A percentile compares a stretch with the other conserved stretches of the same genome.
phyloP scores from a whole-genome alignment of 2,113 vertebrate species.

The Pimephales promelas region DNA sequence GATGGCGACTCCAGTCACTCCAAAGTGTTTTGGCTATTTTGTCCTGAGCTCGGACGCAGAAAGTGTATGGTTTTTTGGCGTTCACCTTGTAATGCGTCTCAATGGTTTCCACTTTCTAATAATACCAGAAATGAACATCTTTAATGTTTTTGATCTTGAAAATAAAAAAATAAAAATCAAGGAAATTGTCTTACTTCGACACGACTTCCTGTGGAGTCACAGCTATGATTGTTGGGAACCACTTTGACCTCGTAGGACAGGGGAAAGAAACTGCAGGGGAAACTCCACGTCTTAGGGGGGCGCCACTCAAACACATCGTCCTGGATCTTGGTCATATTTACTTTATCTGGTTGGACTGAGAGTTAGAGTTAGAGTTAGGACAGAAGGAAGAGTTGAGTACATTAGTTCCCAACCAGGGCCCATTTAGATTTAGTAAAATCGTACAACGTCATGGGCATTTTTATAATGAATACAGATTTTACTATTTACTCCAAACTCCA shows the following conservation, averaged over 20 bases:
- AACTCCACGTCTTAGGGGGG: slow-evolving; percentile 70
- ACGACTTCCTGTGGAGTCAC: slow-evolving; percentile 52
- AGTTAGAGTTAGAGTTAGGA: not conserved
- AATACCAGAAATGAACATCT: not conserved
- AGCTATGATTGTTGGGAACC: slow-evolving; percentile 49
- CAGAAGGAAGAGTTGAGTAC: not conserved
- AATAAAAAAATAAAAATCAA: not conserved
- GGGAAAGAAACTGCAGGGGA: slow-evolving; percentile 65
- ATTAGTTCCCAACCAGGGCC: not conserved
- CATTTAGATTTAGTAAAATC: too few relatives aligned
- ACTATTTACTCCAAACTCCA: too few relatives aligned
- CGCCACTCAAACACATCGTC: slow-evolving; percentile 64
- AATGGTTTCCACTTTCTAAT: slow-evolving; percentile 14
- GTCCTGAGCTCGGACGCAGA: slow-evolving; percentile 75
- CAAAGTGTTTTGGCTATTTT: slow-evolving; percentile 53
- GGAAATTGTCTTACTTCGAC: not conserved
- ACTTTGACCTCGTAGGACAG: slow-evolving; percentile 72
- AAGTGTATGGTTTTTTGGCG: slow-evolving; percentile 52
- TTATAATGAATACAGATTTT: too few relatives aligned
- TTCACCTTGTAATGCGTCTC: slow-evolving; percentile 42
- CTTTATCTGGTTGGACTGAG: slow-evolving; percentile 68
- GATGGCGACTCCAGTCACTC: slow-evolving; percentile 66
- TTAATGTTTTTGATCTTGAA: not conserved
- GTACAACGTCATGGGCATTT: too few relatives aligned
- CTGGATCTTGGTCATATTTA: slow-evolving; percentile 21